phyloP scores from a whole-genome alignment of 2,888 invertebrate species.

The Macrophya annulata region DNA sequence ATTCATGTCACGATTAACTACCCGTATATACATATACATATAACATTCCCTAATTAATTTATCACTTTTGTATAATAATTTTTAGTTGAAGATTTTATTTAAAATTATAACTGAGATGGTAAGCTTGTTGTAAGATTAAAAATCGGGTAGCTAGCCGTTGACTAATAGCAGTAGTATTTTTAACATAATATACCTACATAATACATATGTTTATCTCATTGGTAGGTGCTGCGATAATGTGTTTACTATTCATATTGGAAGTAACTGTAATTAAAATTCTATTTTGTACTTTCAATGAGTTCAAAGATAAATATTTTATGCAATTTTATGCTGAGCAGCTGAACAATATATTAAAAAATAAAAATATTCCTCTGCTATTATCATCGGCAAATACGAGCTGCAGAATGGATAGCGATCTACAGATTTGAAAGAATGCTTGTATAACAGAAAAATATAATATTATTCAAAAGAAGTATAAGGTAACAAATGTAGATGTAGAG shows the following conservation, averaged over 20 bases:
- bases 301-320: not conserved
- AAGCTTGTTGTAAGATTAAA: not conserved
- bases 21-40: slow-evolving; percentile 3
- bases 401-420: not conserved
- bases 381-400: not conserved
- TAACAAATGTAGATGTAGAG: not conserved
- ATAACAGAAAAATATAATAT: not conserved
- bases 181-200: too few species aligned
- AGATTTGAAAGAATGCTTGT: not conserved
- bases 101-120: not conserved
- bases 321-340: not conserved
- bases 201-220: too few species aligned
- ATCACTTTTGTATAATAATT: slow-evolving; percentile 29
- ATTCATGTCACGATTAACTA: not conserved
- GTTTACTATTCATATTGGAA: not conserved
- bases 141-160: not conserved
- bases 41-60: slow-evolving; percentile 21
- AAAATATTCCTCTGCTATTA: not conserved
- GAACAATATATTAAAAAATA: not conserved
- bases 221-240: not conserved
- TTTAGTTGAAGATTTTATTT: not conserved
- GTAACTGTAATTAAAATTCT: not conserved
- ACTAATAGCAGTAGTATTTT: slow-evolving; percentile 7
- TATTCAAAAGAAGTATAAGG: not conserved
- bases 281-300: slow-evolving; percentile 47